Conservation (phyloP, 2,113 vertebrate species). For the Thermophis baileyi region DNA sequence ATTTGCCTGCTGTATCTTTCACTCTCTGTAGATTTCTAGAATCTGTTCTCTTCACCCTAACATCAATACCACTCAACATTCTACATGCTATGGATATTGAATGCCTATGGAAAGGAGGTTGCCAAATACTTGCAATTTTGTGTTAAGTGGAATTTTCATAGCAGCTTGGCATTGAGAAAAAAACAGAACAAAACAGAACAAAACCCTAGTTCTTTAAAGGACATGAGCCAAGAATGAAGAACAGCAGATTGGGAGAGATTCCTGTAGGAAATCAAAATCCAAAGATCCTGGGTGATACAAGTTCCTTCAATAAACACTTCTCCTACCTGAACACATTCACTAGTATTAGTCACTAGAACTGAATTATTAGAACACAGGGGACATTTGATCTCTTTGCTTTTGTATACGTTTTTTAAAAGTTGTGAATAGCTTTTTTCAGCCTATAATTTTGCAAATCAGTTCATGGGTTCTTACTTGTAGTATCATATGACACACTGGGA, state of each 20-base stretch:
- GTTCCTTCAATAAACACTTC: background rate
- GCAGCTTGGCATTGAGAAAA: background rate
- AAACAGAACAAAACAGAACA: background rate
- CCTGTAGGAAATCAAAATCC: background rate
- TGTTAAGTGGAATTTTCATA: background rate
- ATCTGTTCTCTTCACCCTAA: background rate
- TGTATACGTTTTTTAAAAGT: background rate
- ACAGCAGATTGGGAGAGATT: background rate
- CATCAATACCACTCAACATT: background rate
- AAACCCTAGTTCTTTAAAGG: background rate
- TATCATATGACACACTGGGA: background rate
- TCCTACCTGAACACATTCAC: too few relatives aligned
- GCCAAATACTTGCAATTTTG: background rate
- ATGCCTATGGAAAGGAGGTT: background rate
- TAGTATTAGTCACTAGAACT: background rate
- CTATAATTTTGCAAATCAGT: conserved; percentile 34
- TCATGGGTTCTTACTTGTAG: background rate
- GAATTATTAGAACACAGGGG: background rate
- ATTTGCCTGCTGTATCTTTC: background rate
- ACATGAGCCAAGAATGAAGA: background rate
- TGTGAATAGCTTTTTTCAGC: background rate
- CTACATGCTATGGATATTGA: background rate
- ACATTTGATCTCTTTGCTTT: background rate
- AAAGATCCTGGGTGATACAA: background rate
- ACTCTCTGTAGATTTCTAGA: background rate